Conservation (phyloP, 2,797 vertebrate species). For the Hephaestus fuliginosus region DNA sequence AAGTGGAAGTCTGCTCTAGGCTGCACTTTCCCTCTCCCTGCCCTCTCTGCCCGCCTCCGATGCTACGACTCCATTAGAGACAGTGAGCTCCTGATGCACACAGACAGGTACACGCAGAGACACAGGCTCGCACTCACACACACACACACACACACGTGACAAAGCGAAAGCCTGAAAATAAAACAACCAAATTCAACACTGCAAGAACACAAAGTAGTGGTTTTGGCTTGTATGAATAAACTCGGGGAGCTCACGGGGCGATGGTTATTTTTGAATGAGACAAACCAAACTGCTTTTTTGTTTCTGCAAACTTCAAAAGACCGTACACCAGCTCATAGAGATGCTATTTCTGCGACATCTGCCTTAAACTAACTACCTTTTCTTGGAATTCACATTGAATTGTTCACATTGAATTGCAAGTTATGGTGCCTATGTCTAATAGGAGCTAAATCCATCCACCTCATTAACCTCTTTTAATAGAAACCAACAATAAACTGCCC, state of each 20-base stretch:
- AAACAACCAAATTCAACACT: slow-evolving; percentile 10
- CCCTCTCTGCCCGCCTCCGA: slow-evolving; percentile 50
- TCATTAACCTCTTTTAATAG: background rate
- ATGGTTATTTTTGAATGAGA: slow-evolving; percentile 28
- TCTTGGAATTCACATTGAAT: slow-evolving; percentile 21
- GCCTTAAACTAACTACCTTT: slow-evolving; percentile 27
- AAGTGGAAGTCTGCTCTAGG: slow-evolving; percentile 73
- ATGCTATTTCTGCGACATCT: slow-evolving; percentile 38
- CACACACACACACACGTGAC: background rate
- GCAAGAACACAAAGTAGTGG: slow-evolving; percentile 1
- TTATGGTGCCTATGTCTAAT: background rate
- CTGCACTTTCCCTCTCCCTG: slow-evolving; percentile 74
- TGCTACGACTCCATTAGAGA: slow-evolving; percentile 68
- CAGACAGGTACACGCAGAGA: slow-evolving; percentile 57
- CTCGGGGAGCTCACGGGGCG: slow-evolving; percentile 17
- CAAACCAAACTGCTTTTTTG: slow-evolving; percentile 14
- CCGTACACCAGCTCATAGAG: background rate
- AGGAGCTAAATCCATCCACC: too few species aligned
- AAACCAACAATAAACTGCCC: background rate
- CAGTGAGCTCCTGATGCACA: slow-evolving; percentile 46
- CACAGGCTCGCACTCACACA: slow-evolving; percentile 7
- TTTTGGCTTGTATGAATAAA: slow-evolving; percentile 37
- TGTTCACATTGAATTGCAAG: slow-evolving; percentile 22
- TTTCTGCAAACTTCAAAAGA: slow-evolving; percentile 48
- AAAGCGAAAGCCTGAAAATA: slow-evolving; percentile 22